Evolutionary conservation across 2,888 invertebrate genomes (phyloP), one percentile per base, ranked within the genome.

Genomic region (Rhagium mordax): DNA sequence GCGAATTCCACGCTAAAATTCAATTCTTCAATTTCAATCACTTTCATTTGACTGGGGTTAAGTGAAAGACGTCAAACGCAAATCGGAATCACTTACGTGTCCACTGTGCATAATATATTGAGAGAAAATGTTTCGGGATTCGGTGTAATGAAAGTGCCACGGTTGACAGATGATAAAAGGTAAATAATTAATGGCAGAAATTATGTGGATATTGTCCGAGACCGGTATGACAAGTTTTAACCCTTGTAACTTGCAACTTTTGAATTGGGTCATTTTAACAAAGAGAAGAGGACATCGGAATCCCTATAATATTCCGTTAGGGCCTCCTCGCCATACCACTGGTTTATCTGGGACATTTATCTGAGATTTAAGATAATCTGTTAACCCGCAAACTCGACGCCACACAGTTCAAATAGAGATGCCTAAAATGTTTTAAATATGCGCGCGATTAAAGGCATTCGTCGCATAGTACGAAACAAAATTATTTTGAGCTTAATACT

Each of bases 291-390:
- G 55, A 66, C 41, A 20, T n/a, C 18, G 66, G 66, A 66, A 66
- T 66, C 66, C 66, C 29, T 55, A 21, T 41, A 53, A 29, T 20
- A 53, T 65, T 61, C 15, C 20, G 41, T 57, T 41, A 20, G 66
- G 57, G 57, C 10, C 15, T 27, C 47, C 51, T 33, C 53, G 13
- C 5, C 33, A 65, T 53, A 55, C 47, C 57, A 24, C 10, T 24
- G 65, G 66, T 55, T 41, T 66, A 66, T 66, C 66, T 33, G 66
- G 53, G 66, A 66, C 66, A 66, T 66, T 66, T 55, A 66, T 66
- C 66, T 66, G 57, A 33, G 66, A 66, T 53, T 57, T 66, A 20
- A 66, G 18, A 57, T 66, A 41, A 66, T 66, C 66, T 41, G 24
- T 66, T 66, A 41, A 33, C 51, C 66, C 33, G 15, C 47, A 57